Conservation (phyloP, 2,113 vertebrate species). For the Actenoides hombroni region DNA sequence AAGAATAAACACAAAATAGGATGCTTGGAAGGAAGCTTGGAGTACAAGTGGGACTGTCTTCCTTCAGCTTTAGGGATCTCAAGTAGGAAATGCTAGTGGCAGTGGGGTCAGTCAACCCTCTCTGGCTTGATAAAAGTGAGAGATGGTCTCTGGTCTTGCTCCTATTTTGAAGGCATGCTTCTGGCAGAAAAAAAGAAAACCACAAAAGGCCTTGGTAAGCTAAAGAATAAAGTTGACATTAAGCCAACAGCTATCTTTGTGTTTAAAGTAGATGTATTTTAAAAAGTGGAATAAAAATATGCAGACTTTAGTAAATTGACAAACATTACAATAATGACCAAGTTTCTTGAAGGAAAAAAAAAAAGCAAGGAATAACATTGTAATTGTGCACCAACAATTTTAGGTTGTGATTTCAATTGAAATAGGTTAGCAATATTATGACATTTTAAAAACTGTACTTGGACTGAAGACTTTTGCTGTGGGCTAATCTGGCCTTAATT, state of each 20-base stretch:
- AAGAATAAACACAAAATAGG: background rate
- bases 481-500: background rate
- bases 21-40: background rate
- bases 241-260: background rate
- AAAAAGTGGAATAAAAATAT: background rate
- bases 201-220: background rate
- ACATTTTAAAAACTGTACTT: background rate
- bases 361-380: background rate
- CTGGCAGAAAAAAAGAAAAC: background rate
- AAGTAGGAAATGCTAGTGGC: background rate
- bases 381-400: background rate
- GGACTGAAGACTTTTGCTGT: background rate
- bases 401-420: background rate
- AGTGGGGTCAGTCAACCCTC: background rate
- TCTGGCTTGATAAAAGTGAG: background rate
- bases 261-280: background rate
- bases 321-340: background rate
- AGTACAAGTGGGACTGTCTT: background rate
- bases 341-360: background rate
- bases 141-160: background rate
- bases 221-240: background rate
- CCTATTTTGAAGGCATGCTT: background rate
- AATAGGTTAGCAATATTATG: background rate
- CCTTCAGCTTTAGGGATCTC: background rate
- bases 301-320: background rate